Percentiles rank a stretch among this genome's conserved stretches.
Evolutionary conservation across 2,888 invertebrate genomes (phyloP).

Genomic region (Myathropa florea): DNA sequence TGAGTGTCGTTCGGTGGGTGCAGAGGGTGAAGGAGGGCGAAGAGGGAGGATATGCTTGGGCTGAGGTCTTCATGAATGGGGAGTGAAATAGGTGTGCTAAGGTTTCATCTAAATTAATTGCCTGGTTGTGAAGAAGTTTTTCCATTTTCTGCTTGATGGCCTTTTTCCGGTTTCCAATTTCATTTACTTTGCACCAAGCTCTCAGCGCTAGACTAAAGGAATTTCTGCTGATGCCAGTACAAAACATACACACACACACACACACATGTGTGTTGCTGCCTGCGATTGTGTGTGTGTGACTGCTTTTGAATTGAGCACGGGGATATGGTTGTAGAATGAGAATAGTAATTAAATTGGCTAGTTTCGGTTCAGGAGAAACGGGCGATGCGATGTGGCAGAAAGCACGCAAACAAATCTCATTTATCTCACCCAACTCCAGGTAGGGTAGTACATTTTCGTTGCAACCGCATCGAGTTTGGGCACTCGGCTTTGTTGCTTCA

Average conservation of each 20-base stretch:
- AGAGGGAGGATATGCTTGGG: neutral
- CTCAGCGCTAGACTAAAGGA: constrained; percentile 1
- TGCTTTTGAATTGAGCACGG: neutral
- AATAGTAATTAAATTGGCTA: constrained; percentile 62
- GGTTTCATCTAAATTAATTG: constrained; percentile 65
- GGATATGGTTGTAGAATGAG: constrained; percentile 12
- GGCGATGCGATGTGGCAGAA: constrained; percentile 7
- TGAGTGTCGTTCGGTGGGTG: neutral
- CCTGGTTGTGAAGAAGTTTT: constrained; percentile 73
- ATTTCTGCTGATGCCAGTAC: constrained; percentile 43
- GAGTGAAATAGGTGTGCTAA: constrained; percentile 41
- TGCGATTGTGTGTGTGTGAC: neutral
- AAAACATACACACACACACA: constrained; percentile 5
- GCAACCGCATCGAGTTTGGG: constrained; percentile 16
- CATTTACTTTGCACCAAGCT: constrained; percentile 55
- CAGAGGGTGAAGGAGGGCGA: neutral
- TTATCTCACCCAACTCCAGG: constrained; percentile 14
- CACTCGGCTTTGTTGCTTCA: neutral
- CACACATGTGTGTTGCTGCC: neutral
- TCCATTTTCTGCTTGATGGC: constrained; percentile 77
- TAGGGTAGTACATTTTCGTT: constrained; percentile 1
- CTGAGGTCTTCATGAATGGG: neutral
- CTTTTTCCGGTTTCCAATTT: constrained; percentile 76
- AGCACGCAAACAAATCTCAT: constrained; percentile 28
- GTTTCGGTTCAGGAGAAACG: constrained; percentile 28